A percentile compares a stretch with the other conserved stretches of the same genome.
phyloP scores from a whole-genome alignment of 2,888 invertebrate genomes.

The Tachina grossa region DNA sequence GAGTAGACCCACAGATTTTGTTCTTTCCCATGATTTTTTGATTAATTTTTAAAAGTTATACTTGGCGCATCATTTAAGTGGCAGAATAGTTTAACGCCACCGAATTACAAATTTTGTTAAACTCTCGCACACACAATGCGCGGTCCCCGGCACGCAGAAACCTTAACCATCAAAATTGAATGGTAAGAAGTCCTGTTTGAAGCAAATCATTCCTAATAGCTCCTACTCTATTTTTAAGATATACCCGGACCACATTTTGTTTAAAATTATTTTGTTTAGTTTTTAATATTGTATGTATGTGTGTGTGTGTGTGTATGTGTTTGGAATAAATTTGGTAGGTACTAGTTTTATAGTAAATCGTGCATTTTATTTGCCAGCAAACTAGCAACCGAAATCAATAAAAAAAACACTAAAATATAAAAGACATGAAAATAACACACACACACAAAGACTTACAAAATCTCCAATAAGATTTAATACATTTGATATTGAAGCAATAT shows the following conservation, averaged over 20 bases:
- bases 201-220: not conserved
- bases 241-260: conserved; percentile 29
- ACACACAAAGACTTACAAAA: not conserved
- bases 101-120: no score
- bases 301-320: conserved; percentile 12
- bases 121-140: no score
- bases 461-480: conserved; percentile 64
- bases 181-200: no score
- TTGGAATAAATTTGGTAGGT: conserved; percentile 70
- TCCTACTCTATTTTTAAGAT: conserved; percentile 28
- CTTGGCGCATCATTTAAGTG: no score
- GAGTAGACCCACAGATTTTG: no score
- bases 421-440: conserved; percentile 45
- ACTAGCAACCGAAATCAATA: conserved; percentile 71
- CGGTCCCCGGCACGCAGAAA: no score
- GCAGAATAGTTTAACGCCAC: no score
- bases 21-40: no score
- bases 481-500: conserved; percentile 62
- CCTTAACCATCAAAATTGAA: no score
- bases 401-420: conserved; percentile 53
- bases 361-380: conserved; percentile 71
- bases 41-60: no score
- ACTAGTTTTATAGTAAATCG: conserved; percentile 70
- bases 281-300: not conserved
- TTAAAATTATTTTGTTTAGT: conserved; percentile 49